Base-by-base conservation (phyloP, 2,113 vertebrate species). In the Catharus bicknelli region DNA sequence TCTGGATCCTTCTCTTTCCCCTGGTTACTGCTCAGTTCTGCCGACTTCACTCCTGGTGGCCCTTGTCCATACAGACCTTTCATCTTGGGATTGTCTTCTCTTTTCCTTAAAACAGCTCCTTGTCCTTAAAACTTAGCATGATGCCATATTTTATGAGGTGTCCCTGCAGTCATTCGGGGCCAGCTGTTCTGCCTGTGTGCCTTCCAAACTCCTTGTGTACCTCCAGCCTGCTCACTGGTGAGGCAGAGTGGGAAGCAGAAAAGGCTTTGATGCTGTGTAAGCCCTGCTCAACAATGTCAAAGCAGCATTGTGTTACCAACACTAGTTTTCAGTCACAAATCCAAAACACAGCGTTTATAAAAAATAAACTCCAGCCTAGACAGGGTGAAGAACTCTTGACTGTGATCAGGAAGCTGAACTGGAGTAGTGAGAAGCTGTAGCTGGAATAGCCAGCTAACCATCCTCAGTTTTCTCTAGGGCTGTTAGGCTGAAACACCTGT, bases 131-230 rank as follows among this genome's bases (percentile, higher is more conserved):
- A 34, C 5, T 53, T 34, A 62, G 8, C 14, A 32, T 32, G 55
- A 27, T 18, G 17, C 47, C 34, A 1, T 42, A 9, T 55, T 14
- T 5, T 48, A 9, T 42, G 25, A 6, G 3, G 5, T 68, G 47
- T 40, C 6, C 7, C 38, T 54, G 27, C 0, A 0, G 13, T 47
- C 0, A 0, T 23, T 25, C 0, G 0, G 4, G 16, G 17, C 68
- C 69, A 40, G 29, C n/a, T 42, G 34, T 48, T 58, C 29, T 61
- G 45, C 27, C 45, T 67, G 13, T 8, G 16, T 54, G 7, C 34
- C 62, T 32, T 61, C 40, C 55, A 61, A 48, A 7, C 14, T 62
- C 40, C 40, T 61, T 19, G 34, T 54, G 62, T 54, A 17, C 19
- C 13, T 61, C 40, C 47, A 61, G 29, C 47, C 40, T 68, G 17